phyloP scores from a whole-genome alignment of 2,113 vertebrate genomes.

The Buteo buteo region DNA sequence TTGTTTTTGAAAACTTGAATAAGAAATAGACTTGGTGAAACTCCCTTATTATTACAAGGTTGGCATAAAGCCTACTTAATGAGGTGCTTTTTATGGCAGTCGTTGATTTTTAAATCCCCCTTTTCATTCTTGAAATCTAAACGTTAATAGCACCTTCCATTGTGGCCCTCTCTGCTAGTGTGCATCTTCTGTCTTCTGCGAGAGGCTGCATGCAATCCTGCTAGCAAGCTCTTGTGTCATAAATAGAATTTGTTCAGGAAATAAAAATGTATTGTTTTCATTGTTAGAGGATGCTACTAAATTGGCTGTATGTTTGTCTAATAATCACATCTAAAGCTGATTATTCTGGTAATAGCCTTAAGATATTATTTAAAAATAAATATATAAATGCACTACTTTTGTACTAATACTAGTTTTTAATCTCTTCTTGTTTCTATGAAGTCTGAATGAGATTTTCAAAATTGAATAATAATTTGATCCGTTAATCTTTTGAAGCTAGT shows the following conservation, averaged over 20 bases:
- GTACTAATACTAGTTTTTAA: constrained; percentile 89
- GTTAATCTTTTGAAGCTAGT: constrained; percentile 96
- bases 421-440: constrained; percentile 93
- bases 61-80: constrained; percentile 51
- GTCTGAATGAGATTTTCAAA: constrained; percentile 97
- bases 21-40: constrained; percentile 32
- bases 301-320: constrained; percentile 83
- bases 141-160: constrained; percentile 53
- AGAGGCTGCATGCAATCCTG: constrained; percentile 41
- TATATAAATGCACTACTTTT: constrained; percentile 86
- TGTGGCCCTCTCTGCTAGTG: not conserved
- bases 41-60: constrained; percentile 17
- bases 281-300: constrained; percentile 72
- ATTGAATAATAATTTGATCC: constrained; percentile 99
- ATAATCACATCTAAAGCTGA: constrained; percentile 89
- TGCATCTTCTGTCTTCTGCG: constrained; percentile 4
- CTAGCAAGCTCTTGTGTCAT: constrained; percentile 51
- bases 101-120: constrained; percentile 55
- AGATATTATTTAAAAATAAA: constrained; percentile 84
- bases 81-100: constrained; percentile 44
- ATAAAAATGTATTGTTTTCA: constrained; percentile 77
- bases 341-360: constrained; percentile 82
- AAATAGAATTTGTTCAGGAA: constrained; percentile 70
- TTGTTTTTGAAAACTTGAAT: constrained; percentile 25
- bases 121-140: constrained; percentile 60